phyloP scores from a whole-genome alignment of 1,140 invertebrate genomes.

The Centruroides sculpturatus region DNA sequence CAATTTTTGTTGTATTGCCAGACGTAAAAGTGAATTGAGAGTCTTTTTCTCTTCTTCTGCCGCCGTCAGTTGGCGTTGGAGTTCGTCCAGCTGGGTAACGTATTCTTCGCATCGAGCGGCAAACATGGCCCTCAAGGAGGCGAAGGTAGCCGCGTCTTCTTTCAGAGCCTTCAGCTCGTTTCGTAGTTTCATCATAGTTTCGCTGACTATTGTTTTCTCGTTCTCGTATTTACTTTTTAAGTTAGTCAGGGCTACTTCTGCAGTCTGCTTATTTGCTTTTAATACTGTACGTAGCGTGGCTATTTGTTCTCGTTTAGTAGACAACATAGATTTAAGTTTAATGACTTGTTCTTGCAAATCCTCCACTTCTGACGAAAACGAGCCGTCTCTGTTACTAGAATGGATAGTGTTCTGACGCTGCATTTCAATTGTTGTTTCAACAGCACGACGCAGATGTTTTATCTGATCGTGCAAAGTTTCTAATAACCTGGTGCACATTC shows the following conservation, averaged over 20 bases:
- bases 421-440: constrained; percentile 72
- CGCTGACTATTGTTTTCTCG: constrained; percentile 93
- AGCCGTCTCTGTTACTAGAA: constrained; percentile 11
- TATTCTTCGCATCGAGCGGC: constrained; percentile 97
- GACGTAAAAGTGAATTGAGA: constrained; percentile 83
- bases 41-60: constrained; percentile 99
- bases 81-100: constrained; percentile 92
- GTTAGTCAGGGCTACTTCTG: constrained; percentile 92
- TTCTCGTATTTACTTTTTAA: constrained; percentile 99
- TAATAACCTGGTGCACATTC: constrained; percentile 36
- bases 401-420: constrained; percentile 7
- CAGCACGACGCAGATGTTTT: constrained; percentile 66
- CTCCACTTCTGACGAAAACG: constrained; percentile 42
- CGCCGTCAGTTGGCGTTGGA: constrained; percentile 65
- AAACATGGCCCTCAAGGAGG: constrained; percentile 96
- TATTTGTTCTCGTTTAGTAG: constrained; percentile 95
- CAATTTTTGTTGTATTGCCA: constrained; percentile 96
- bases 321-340: constrained; percentile 60
- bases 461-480: constrained; percentile 89
- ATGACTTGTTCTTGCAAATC: constrained; percentile 81
- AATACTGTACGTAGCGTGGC: constrained; percentile 91
- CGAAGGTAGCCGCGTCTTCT: constrained; percentile 98
- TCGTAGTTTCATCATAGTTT: constrained; percentile 90
- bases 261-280: constrained; percentile 97
- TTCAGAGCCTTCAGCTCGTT: constrained; percentile 89